A percentile compares a stretch with the other conserved stretches of the same genome.
phyloP scores from a whole-genome alignment of 2,888 invertebrate genomes.

The Thymelicus acteon region DNA sequence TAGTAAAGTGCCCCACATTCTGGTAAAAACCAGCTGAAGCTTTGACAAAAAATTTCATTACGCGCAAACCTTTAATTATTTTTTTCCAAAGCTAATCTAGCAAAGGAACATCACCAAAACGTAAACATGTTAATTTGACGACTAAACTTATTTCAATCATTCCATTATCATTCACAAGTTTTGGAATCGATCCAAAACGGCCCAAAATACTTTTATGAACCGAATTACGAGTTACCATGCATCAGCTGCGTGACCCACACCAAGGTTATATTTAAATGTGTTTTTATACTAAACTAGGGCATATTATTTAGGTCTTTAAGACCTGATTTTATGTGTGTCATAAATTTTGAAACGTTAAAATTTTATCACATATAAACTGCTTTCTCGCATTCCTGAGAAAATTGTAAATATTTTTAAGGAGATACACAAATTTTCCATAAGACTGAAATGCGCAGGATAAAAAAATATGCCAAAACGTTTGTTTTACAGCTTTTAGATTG shows the following conservation, averaged over 20 bases:
- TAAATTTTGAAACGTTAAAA: background rate
- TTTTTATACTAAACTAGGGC: conserved; percentile 9
- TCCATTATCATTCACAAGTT: conserved; percentile 30
- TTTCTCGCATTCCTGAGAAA: too few relatives aligned
- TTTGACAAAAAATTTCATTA: too few relatives aligned
- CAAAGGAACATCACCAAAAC: background rate
- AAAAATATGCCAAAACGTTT: too few relatives aligned
- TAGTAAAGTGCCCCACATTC: too few relatives aligned
- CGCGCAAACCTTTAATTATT: too few relatives aligned
- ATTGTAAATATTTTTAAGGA: too few relatives aligned
- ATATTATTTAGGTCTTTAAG: background rate
- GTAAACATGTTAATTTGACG: background rate
- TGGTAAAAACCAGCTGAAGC: too few relatives aligned
- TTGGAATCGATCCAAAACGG: conserved; percentile 54
- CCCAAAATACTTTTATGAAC: conserved; percentile 24
- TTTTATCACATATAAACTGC: background rate
- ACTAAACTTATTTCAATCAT: conserved; percentile 6
- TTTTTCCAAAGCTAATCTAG: background rate
- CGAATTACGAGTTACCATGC: conserved; percentile 9
- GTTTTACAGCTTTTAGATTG: too few relatives aligned
- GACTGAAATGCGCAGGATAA: too few relatives aligned
- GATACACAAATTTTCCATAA: too few relatives aligned
- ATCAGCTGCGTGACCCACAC: conserved; percentile 13
- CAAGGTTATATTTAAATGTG: background rate
- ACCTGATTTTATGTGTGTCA: background rate